A percentile compares a stretch with the other conserved stretches of the same genome.
phyloP scores from a whole-genome alignment of 2,113 vertebrate genomes.

The Lanius collurio region DNA sequence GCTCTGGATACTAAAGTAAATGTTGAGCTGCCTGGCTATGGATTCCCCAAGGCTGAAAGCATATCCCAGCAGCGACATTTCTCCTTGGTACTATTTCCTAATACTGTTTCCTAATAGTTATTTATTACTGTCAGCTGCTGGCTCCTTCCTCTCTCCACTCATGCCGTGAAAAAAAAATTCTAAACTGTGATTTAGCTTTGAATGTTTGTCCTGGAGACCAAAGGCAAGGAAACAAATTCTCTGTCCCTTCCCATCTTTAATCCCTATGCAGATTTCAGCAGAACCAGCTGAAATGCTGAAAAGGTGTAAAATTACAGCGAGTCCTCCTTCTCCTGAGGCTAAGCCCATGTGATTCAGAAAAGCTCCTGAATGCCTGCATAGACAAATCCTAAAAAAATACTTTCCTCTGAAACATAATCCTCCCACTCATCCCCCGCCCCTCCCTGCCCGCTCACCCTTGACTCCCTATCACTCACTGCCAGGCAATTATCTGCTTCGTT shows the following conservation, averaged over 20 bases:
- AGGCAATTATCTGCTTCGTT: constrained; percentile 49
- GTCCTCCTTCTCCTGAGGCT: background rate
- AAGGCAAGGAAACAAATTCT: background rate
- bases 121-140: constrained; percentile 39
- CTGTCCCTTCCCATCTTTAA: background rate
- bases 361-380: constrained; percentile 5
- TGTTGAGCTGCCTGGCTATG: background rate
- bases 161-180: background rate
- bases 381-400: constrained; percentile 54
- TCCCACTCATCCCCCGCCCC: background rate
- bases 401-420: constrained; percentile 49
- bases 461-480: constrained; percentile 38
- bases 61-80: background rate
- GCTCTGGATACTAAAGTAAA: background rate
- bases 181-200: background rate
- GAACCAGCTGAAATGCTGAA: constrained; percentile 8
- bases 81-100: constrained; percentile 21
- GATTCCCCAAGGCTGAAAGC: background rate
- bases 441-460: background rate
- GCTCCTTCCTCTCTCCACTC: background rate
- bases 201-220: background rate
- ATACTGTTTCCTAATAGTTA: constrained; percentile 37
- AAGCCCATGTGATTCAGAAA: constrained; percentile 16
- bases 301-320: constrained; percentile 18
- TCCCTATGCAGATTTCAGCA: background rate